phyloP scores from a whole-genome alignment of 2,888 invertebrate species.

The Leucoma salicis region DNA sequence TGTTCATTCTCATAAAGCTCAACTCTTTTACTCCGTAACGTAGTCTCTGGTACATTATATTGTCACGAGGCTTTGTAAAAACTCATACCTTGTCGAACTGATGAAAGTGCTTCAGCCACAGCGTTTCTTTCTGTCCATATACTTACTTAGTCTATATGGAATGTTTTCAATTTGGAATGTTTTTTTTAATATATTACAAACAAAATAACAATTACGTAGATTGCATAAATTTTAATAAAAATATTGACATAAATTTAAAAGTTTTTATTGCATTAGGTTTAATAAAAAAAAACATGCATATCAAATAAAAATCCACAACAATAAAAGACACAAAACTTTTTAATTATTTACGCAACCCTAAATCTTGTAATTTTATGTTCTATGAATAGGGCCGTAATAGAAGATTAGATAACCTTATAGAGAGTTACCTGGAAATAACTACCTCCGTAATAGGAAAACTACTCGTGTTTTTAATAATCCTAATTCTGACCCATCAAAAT shows the following conservation, averaged over 20 bases:
- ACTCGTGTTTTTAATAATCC: slow-evolving; percentile 4
- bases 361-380: slow-evolving; percentile 1
- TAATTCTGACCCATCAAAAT: slow-evolving; percentile 1
- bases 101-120: slow-evolving; percentile 9
- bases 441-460: slow-evolving; percentile 3
- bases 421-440: slow-evolving; percentile 3
- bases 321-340: not conserved
- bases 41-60: slow-evolving; percentile 19
- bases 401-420: not conserved
- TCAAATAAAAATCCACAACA: not conserved
- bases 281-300: not conserved
- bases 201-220: not conserved
- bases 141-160: no score
- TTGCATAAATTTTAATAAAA: slow-evolving; percentile 1
- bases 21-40: slow-evolving; percentile 20
- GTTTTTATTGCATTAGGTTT: slow-evolving; percentile 2
- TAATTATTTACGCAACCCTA: not conserved
- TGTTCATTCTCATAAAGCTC: slow-evolving; percentile 13
- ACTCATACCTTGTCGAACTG: slow-evolving; percentile 11
- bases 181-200: slow-evolving; percentile 2
- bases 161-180: no score
- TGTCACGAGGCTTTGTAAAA: slow-evolving; percentile 19
- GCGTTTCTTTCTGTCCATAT: slow-evolving; percentile 3
- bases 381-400: slow-evolving; percentile 4
- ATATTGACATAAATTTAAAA: not conserved